phyloP scores from a whole-genome alignment of 2,888 invertebrate species.

The Aelia acuminata region DNA sequence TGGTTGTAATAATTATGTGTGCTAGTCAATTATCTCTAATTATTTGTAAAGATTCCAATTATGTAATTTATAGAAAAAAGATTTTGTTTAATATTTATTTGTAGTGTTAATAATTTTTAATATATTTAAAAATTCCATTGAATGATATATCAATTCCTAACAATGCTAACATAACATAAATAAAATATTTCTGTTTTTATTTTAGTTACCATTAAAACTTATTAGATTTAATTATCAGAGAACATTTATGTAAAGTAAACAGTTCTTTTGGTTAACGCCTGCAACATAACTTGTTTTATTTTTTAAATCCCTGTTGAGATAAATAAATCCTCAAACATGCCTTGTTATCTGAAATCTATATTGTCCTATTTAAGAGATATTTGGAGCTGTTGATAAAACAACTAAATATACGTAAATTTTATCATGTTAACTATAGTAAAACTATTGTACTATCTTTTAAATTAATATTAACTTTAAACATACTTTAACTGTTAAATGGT shows the following conservation, averaged over 20 bases:
- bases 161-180: neutral
- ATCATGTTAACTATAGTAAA: neutral
- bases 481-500: neutral
- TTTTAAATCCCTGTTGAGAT: too few species aligned
- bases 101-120: neutral
- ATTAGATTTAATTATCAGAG: too few species aligned
- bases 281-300: too few species aligned
- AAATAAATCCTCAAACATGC: too few species aligned
- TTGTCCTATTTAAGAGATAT: too few species aligned
- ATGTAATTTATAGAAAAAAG: neutral
- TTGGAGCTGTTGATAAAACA: neutral
- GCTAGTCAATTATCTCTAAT: neutral
- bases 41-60: neutral
- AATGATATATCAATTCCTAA: neutral
- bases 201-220: neutral
- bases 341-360: too few species aligned
- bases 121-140: neutral
- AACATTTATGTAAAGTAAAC: too few species aligned
- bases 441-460: neutral
- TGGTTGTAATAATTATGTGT: neutral
- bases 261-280: too few species aligned
- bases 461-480: neutral
- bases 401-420: neutral
- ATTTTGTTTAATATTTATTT: neutral
- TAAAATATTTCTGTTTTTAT: neutral